Percentiles rank a stretch among this genome's conserved stretches.
Conservation (phyloP, 2,797 vertebrate species). For the Steatocranus sp. region DNA sequence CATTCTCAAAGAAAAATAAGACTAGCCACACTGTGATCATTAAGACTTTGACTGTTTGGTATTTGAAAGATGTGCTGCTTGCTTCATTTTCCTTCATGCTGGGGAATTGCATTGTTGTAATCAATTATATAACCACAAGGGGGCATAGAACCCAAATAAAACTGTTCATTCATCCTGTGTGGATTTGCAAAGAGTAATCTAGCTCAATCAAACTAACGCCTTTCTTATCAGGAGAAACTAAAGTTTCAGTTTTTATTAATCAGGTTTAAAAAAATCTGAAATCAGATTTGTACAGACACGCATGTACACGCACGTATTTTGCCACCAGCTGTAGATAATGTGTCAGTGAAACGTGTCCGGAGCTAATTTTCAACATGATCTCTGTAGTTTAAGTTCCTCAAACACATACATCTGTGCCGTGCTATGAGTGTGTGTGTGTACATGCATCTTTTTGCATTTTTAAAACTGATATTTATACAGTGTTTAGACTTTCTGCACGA, state of each 20-base stretch:
- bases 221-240: neutral
- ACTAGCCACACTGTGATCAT: neutral
- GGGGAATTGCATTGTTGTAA: neutral
- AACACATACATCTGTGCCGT: neutral
- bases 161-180: neutral
- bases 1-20: neutral
- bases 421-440: neutral
- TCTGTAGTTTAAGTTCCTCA: conserved; percentile 13
- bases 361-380: conserved; percentile 32
- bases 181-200: neutral
- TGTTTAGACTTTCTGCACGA: neutral
- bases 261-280: neutral
- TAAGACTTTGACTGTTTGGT: neutral
- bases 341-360: conserved; percentile 48
- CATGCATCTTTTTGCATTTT: neutral
- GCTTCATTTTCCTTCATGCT: neutral
- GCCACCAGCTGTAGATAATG: conserved; percentile 16
- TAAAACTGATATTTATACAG: neutral
- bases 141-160: conserved; percentile 17
- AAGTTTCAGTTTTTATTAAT: neutral
- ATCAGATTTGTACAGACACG: neutral
- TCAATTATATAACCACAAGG: conserved; percentile 40
- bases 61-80: neutral
- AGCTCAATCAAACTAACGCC: neutral
- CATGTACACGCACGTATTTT: neutral